phyloP scores from a whole-genome alignment of 2,113 vertebrate species.

The Gallinago jamesoni region DNA sequence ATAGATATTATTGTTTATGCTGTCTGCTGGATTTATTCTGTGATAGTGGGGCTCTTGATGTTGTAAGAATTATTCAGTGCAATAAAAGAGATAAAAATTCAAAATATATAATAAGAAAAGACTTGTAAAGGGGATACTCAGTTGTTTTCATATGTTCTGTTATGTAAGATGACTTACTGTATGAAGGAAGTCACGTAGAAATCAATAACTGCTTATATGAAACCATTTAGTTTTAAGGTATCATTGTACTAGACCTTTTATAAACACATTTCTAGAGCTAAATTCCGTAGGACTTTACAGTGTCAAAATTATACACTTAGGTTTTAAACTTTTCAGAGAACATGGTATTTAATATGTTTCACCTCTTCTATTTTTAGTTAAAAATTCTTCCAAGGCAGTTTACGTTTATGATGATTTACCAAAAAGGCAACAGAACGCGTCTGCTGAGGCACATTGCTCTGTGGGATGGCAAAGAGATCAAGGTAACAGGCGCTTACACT shows the following conservation, averaged over 20 bases:
- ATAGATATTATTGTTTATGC: background rate
- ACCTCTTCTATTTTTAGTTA: constrained; percentile 55
- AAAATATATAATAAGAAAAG: background rate
- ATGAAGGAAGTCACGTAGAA: background rate
- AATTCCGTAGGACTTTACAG: background rate
- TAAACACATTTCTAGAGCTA: background rate
- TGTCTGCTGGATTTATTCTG: background rate
- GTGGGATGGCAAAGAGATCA: constrained; percentile 76
- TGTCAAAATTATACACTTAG: background rate
- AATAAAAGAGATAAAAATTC: background rate
- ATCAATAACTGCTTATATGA: background rate
- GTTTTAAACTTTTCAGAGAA: background rate
- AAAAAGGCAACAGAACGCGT: constrained; percentile 59
- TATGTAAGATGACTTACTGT: background rate
- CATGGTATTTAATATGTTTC: background rate
- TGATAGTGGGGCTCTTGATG: background rate
- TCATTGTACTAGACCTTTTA: background rate
- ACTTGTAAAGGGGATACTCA: background rate
- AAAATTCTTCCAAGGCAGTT: constrained; percentile 71
- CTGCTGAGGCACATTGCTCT: constrained; percentile 67
- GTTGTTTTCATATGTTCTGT: background rate
- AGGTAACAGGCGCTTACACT: constrained; percentile 64
- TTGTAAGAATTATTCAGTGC: background rate
- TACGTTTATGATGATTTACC: constrained; percentile 56
- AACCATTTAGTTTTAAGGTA: background rate